Evolutionary conservation across 2,113 vertebrate species (phyloP), one percentile per base, ranked within the genome.

Genomic region (Atrichornis clamosus): DNA sequence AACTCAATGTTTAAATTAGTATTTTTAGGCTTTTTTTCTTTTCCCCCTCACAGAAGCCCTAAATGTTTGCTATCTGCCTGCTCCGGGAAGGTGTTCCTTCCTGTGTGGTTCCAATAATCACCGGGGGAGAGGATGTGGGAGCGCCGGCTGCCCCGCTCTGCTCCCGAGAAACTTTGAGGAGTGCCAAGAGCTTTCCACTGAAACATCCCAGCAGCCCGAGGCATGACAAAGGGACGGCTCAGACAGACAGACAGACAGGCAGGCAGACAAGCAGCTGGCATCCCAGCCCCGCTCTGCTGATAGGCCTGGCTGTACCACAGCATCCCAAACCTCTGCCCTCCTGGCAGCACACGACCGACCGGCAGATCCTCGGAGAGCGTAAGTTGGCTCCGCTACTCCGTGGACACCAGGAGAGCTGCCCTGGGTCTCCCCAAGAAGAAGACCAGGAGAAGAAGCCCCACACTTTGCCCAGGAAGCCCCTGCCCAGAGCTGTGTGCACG

Each of bases 61-160:
- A 12, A 47, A 53, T 15, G 28, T 69, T 84, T 26, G n/a, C 1
- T 2, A 11, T 6, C 62, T 68, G 33, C 55, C 72, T 39, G 74
- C 7, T 64, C 46, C 83, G 72, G 80, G 52, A 27, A 59, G 74
- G 24, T 6, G 3, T 3, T 64, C 21, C 68, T 73, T 44, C 63
- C 87, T 12, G 17, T 2, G 49, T 5, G 55, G 37, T 21, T 42
- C 44, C 44, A n/a, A 0, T 2, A 17, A 33, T 41, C 8, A 5
- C 7, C 0, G 2, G 39, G 49, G 11, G 3, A 13, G 23, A 1
- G 80, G 55, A 21, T 41, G 56, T 19, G 46, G 22, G 24, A 59
- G 35, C 21, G 0, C 19, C 2, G 0, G 21, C 53, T 27, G 44
- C 70, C 39, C 32, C 0, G 0, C 21, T n/a, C 67, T 15, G 35